phyloP scores from a whole-genome alignment of 2,113 vertebrate species.

The Syrmaticus mikado region DNA sequence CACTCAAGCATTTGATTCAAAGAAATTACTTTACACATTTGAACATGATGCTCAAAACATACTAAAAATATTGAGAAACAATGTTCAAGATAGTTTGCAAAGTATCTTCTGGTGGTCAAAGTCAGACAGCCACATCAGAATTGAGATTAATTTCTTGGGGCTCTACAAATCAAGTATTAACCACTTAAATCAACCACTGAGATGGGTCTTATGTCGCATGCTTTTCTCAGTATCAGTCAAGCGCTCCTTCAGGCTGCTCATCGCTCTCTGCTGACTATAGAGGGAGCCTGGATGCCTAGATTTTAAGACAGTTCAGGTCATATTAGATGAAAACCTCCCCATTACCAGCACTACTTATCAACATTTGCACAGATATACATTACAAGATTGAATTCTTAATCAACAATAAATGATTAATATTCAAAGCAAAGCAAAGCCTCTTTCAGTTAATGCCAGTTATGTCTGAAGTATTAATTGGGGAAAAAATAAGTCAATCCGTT shows the following conservation, averaged over 20 bases:
- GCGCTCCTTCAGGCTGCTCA: background rate
- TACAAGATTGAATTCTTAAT: background rate
- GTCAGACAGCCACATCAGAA: background rate
- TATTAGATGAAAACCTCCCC: background rate
- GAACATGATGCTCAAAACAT: background rate
- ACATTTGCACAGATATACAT: background rate
- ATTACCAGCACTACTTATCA: background rate
- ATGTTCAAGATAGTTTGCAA: background rate
- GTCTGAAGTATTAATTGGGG: background rate
- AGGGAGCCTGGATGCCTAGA: slow-evolving; percentile 56
- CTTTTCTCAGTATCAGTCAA: background rate
- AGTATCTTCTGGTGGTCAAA: background rate
- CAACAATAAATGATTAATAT: background rate
- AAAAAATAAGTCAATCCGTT: background rate
- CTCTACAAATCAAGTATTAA: background rate
- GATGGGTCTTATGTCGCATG: background rate
- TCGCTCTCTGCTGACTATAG: slow-evolving; percentile 45
- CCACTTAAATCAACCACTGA: background rate
- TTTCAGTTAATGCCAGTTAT: slow-evolving; percentile 42
- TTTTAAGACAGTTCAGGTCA: background rate
- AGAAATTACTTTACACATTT: background rate
- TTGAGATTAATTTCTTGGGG: background rate
- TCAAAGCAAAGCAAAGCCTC: background rate
- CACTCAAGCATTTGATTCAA: background rate
- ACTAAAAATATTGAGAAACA: background rate